Evolutionary conservation across 2,797 vertebrate species (phyloP).

Genomic region (Cyclopterus lumpus): DNA sequence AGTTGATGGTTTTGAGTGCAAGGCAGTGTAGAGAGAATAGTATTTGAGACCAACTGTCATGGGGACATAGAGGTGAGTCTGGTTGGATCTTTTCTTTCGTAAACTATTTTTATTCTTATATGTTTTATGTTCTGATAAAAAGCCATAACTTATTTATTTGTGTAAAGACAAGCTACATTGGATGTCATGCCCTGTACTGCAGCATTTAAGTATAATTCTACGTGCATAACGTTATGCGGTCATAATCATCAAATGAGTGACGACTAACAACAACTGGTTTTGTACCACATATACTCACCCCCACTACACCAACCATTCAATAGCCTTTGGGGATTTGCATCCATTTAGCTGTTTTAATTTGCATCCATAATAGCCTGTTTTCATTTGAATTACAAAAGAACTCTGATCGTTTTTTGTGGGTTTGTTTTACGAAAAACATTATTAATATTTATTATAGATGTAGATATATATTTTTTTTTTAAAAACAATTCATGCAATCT

Average conservation of each 20-base stretch:
- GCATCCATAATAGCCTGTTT: conserved; percentile 28
- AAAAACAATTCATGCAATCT: not conserved
- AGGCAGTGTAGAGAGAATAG: no score
- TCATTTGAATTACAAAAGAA: conserved; percentile 28
- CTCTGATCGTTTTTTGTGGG: not conserved
- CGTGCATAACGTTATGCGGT: conserved; percentile 1
- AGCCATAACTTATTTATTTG: not conserved
- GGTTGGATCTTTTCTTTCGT: not conserved
- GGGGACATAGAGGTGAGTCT: not conserved
- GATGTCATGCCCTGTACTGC: no score
- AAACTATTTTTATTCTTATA: not conserved
- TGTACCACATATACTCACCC: not conserved
- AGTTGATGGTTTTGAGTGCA: not conserved
- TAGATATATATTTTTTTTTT: not conserved
- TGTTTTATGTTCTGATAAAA: not conserved
- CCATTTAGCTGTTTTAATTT: conserved; percentile 52
- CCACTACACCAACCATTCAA: not conserved
- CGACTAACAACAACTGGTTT: not conserved
- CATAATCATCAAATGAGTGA: conserved; percentile 2
- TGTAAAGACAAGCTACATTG: not conserved
- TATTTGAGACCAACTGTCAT: not conserved
- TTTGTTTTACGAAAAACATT: conserved; percentile 1
- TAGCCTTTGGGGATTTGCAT: conserved; percentile 64
- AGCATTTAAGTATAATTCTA: not conserved
- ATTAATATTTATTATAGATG: not conserved